Percentiles rank a stretch among this genome's conserved stretches.
phyloP scores from a whole-genome alignment of 2,888 invertebrate species.

The Tetropium fuscum region DNA sequence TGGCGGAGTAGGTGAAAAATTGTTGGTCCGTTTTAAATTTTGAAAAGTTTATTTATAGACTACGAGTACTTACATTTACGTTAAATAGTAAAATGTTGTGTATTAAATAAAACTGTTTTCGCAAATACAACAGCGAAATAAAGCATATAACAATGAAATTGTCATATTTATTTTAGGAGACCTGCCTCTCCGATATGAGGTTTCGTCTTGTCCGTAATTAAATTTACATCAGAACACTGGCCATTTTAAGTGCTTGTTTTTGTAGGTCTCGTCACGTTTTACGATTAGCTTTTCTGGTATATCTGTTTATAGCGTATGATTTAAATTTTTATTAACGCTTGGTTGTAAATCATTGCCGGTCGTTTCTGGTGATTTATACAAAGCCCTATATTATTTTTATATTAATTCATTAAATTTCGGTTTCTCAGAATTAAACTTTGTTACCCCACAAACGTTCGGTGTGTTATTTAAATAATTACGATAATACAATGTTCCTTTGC shows the following conservation, averaged over 20 bases:
- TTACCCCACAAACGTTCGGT: not conserved
- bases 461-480: conserved; percentile 8
- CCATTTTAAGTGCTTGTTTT: conserved; percentile 23
- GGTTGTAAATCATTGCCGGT: conserved; percentile 59
- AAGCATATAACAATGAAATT: too few relatives aligned
- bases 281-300: conserved; percentile 45
- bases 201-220: conserved; percentile 4
- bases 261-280: conserved; percentile 24
- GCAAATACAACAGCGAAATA: too few relatives aligned
- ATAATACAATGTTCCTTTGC: not conserved
- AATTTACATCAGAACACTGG: conserved; percentile 6
- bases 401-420: not conserved
- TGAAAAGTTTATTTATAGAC: too few relatives aligned
- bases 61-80: too few relatives aligned
- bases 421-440: not conserved
- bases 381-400: conserved; percentile 15
- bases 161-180: too few relatives aligned
- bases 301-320: conserved; percentile 63
- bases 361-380: conserved; percentile 45
- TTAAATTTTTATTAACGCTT: conserved; percentile 62
- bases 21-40: too few relatives aligned
- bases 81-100: too few relatives aligned
- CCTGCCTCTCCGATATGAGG: too few relatives aligned
- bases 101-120: too few relatives aligned
- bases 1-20: too few relatives aligned